Base-by-base conservation (phyloP, 1,140 invertebrate species). In the Heliconius hermathena region DNA sequence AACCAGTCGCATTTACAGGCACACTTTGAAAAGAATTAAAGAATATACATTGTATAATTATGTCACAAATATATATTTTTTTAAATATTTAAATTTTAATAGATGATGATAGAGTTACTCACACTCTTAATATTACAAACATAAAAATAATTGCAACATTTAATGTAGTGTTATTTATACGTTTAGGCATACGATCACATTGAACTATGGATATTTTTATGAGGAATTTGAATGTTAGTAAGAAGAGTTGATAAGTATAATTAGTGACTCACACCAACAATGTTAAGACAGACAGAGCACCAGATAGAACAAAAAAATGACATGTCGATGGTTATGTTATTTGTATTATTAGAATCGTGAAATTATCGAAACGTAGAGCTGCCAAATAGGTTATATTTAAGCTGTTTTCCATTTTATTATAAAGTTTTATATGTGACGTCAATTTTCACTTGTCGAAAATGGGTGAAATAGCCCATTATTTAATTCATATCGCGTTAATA, bases 321-420 rank as follows among this genome's bases (percentile, higher is more conserved):
- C 90, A 91, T 89, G 90, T 87, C 90, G 90, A 91, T 93, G 90
- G 90, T 89, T 83, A 82, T 77, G 83, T 89, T 84, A 86, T 84
- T 87, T 81, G 85, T 84, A 54, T 73, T 82, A 84, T 84, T 83
- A 81, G 41, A 75, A 84, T 54, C 66, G 79, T 83, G 79, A 84
- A 84, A 81, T 85, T 84, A 81, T 86, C 73, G 49, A 71, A 2
- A 72, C 29, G 71, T 72, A 72, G 71, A 13, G 71, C 71, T 72
- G 71, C 71, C 71, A 41, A 46, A 46, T 46, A 46, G 13, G 13
- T 46, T 46, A 46, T 46, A 46, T 46, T 46, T 46, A 16, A 46
- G 41, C 41, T 46, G 41, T 46, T 16, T 46, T 16, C 1, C 13
- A 16, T 46, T 46, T 46, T 46, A 46, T 46, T 46, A 46, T 46